Conservation (phyloP, 2,888 invertebrate genomes). For the Corythucha ciliata region DNA sequence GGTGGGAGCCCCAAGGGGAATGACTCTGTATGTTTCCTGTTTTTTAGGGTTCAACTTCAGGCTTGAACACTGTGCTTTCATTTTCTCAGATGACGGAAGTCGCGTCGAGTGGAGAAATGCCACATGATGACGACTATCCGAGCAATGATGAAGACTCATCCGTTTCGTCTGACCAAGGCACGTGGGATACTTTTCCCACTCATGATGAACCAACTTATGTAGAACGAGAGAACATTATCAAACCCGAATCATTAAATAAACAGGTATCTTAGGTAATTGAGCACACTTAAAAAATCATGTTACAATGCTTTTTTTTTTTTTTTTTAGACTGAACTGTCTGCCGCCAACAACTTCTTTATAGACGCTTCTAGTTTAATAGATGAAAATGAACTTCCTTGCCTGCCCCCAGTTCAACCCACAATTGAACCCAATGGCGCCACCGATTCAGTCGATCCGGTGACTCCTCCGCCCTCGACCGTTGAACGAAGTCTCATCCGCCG, state of each 20-base stretch:
- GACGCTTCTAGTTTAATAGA: slow-evolving; percentile 67
- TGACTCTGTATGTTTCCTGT: slow-evolving; percentile 43
- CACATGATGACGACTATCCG: slow-evolving; percentile 42
- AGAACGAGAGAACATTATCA: slow-evolving; percentile 21
- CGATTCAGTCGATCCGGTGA: too few relatives aligned
- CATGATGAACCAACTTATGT: slow-evolving; percentile 18
- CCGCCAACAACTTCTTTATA: slow-evolving; percentile 58
- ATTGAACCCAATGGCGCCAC: slow-evolving; percentile 21
- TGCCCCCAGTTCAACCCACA: not conserved
- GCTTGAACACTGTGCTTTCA: too few relatives aligned
- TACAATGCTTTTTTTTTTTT: too few relatives aligned
- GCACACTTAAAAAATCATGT: too few relatives aligned
- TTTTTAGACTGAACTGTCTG: slow-evolving; percentile 17
- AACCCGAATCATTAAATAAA: too few relatives aligned
- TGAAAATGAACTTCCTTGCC: slow-evolving; percentile 47
- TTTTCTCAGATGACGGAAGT: too few relatives aligned
- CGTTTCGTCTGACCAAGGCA: slow-evolving; percentile 54
- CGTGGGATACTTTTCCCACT: slow-evolving; percentile 54
- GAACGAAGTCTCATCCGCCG: slow-evolving; percentile 39
- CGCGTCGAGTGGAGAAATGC: slow-evolving; percentile 39
- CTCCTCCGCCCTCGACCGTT: too few relatives aligned
- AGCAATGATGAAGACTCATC: too few relatives aligned
- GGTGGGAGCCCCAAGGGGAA: slow-evolving; percentile 42
- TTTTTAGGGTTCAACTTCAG: too few relatives aligned
- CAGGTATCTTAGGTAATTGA: too few relatives aligned